phyloP scores from a whole-genome alignment of 2,113 vertebrate species.

The Phasianus colchicus region DNA sequence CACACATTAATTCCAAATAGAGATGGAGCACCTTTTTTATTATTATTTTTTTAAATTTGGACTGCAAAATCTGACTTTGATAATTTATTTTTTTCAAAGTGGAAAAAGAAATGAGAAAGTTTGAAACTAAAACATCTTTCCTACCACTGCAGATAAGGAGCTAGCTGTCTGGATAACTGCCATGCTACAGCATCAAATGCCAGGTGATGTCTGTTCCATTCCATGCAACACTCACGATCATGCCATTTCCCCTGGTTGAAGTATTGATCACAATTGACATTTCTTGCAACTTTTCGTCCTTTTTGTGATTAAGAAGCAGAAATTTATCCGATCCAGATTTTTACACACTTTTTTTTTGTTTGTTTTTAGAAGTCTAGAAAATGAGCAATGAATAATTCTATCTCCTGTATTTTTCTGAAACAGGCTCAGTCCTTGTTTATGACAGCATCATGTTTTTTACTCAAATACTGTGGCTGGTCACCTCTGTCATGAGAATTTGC shows the following conservation, averaged over 20 bases:
- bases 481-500: neutral
- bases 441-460: neutral
- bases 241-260: slow-evolving; percentile 1
- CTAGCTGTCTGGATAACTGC: neutral
- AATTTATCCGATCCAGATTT: slow-evolving; percentile 10
- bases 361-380: neutral
- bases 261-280: slow-evolving; percentile 42
- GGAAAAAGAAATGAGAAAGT: neutral
- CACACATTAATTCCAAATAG: neutral
- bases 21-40: too few species aligned
- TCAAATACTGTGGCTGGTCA: neutral
- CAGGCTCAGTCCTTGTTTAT: neutral
- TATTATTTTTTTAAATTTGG: neutral
- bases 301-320: slow-evolving; percentile 20
- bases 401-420: neutral
- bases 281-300: neutral
- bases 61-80: neutral
- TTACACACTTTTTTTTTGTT: neutral
- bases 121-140: neutral
- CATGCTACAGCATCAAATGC: neutral
- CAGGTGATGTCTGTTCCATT: slow-evolving; percentile 28
- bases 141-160: neutral
- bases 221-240: neutral
- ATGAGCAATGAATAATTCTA: neutral
- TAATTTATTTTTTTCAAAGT: neutral